Evolutionary conservation across 2,113 vertebrate genomes (phyloP), one percentile per base, ranked within the genome.

Genomic region (Myrmecophaga tridactyla): DNA sequence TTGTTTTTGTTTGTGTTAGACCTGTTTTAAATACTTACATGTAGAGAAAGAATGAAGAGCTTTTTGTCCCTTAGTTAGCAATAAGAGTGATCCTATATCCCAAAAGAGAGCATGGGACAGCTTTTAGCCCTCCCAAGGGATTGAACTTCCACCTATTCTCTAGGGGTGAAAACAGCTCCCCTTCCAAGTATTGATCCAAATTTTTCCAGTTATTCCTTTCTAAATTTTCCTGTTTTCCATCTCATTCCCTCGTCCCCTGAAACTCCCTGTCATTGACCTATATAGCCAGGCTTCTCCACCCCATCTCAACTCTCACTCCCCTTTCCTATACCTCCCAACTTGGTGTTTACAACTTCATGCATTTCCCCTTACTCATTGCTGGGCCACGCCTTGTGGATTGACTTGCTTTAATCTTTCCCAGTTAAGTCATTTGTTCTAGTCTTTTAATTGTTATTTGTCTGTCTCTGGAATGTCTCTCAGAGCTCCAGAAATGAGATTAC

Each of bases 301-400:
- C 8, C 60, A 39, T 87, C 31, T 58, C 29, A 75, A 0, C 69
- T 78, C 39, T 86, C 48, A 36, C 62, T 84, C 8, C 15, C 65
- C 56, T 39, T n/a, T 41, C 53, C 13, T 20, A 2, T 73, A 36
- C 41, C 12, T 58, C 63, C 46, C 58, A 31, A 36, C 67, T 34
- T 90, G 60, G 9, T 90, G 62, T 96, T 92, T 90, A 97, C 85
- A 92, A 20, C 51, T 90, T 97, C 18, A 48, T 23, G 36, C 41
- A 41, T 92, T 94, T 96, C 86, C n/a, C 34, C n/a, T 97, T 97
- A 96, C 92, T 97, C 97, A 96, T 67, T 70, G 88, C 63, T 97
- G 39, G 78, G 85, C 58, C 58, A 70, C 4, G 69, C 94, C 92
- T 58, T 94, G n/a, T 94, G 31, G 25, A 41, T 63, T 92, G 80